Evolutionary conservation across 2,113 vertebrate genomes (phyloP).

Genomic region (Notarius quadriscutis): DNA sequence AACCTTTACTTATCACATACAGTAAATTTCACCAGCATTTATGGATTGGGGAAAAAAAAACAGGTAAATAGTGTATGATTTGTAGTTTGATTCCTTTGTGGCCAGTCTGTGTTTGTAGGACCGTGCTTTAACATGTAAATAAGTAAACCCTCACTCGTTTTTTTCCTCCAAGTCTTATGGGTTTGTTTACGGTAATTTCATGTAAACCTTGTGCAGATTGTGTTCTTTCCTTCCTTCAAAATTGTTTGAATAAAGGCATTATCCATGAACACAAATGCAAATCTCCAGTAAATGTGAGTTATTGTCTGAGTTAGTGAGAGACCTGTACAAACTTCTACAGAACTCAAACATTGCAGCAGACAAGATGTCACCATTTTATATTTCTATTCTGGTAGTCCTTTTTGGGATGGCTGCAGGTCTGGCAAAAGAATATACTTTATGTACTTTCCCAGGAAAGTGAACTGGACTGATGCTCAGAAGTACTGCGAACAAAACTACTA

Average conservation of each 20-base stretch:
- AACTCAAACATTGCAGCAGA: neutral
- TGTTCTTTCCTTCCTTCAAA: neutral
- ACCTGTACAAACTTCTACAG: neutral
- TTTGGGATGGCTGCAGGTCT: too few species aligned
- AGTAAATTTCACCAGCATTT: too few species aligned
- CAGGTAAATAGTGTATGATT: neutral
- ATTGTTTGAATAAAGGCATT: neutral
- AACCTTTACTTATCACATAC: neutral
- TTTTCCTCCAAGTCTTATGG: too few species aligned
- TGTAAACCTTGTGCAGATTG: neutral
- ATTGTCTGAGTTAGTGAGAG: neutral
- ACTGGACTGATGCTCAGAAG: too few species aligned
- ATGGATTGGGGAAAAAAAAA: too few species aligned
- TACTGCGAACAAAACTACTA: too few species aligned
- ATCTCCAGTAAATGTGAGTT: neutral
- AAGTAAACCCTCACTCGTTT: neutral
- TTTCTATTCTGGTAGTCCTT: too few species aligned
- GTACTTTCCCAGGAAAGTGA: too few species aligned
- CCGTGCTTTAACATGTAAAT: neutral
- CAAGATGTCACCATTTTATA: neutral
- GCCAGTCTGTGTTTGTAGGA: neutral
- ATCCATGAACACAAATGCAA: neutral
- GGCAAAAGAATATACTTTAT: too few species aligned
- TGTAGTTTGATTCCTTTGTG: neutral
- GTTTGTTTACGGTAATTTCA: neutral